Evolutionary conservation across 2,797 vertebrate genomes (phyloP), one percentile per base, ranked within the genome.

Genomic region (Semaprochilodus insignis): DNA sequence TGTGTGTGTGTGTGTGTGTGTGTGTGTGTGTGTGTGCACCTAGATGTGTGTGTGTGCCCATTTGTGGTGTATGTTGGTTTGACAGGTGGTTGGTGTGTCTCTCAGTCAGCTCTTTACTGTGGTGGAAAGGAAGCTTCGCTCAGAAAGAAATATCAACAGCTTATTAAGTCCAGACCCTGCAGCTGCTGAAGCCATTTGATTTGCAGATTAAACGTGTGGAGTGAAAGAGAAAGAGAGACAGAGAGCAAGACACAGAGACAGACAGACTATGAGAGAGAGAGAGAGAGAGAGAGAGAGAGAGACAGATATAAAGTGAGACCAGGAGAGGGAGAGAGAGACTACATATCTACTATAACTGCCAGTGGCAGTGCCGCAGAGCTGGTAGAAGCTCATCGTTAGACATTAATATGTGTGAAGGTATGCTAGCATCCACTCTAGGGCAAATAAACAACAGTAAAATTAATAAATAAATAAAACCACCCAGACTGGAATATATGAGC

Each of bases 121-220:
- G 74, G 73, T 23, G 63, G 74, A 84, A 81, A 78, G 25, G 79
- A 72, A 51, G 51, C 54, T 77, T 62, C 57, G 77, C 52, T 81
- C 69, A 4, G 66, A 74, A 81, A 79, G 81, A 87, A 88, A 89
- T 86, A 87, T 86, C 86, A 89, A 83, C 86, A 88, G 85, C 84
- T 85, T 86, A 88, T 87, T 88, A 85, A 81, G 86, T 78, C 72
- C 60, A 51, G 75, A 71, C 84, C 84, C 81, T 82, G 82, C 55
- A 80, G 87, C 77, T 81, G 86, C 77, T 25, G 54, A 85, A 80
- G 74, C 77, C 71, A 86, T 88, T 87, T 88, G 72, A 84, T 87
- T 87, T 83, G 82, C 84, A 88, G 78, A 88, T 86, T 88, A 87
- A 88, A 87, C 78, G 74, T 71, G 72, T 69, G 31, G 15, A 74